Evolutionary conservation across 2,888 invertebrate species (phyloP).

Genomic region (Agonopterix heracliana): DNA sequence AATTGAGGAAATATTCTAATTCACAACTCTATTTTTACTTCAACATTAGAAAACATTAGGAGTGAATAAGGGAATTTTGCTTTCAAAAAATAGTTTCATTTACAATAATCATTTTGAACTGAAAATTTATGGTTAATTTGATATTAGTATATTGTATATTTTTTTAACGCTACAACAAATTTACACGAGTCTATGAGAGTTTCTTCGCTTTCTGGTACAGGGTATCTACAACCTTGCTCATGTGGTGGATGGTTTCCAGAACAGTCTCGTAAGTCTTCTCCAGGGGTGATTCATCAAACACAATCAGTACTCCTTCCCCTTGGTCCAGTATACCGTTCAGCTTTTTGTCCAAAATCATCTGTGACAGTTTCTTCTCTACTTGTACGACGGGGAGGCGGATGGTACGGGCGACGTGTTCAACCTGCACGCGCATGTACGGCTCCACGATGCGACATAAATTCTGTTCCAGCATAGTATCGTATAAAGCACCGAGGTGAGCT

Average conservation of each 20-base stretch:
- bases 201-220: constrained; percentile 99
- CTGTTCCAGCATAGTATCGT: constrained; percentile 99
- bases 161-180: constrained; percentile 67
- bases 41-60: constrained; percentile 32
- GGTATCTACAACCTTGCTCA: constrained; percentile 99
- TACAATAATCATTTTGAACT: constrained; percentile 49
- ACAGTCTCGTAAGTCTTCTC: constrained; percentile 99
- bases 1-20: constrained; percentile 23
- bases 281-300: constrained; percentile 95
- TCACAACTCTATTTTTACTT: constrained; percentile 35
- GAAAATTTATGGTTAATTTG: constrained; percentile 64
- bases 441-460: constrained; percentile 99
- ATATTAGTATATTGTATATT: constrained; percentile 52
- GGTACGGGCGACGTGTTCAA: constrained; percentile 91
- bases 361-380: constrained; percentile 99
- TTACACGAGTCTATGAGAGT: constrained; percentile 82
- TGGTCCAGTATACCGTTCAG: constrained; percentile 98
- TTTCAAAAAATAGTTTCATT: constrained; percentile 64
- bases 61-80: constrained; percentile 49
- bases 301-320: constrained; percentile 97
- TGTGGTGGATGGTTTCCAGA: constrained; percentile 97
- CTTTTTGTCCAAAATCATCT: constrained; percentile 99
- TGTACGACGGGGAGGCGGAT: constrained; percentile 92
- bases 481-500: constrained; percentile 96
- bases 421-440: constrained; percentile 98